A percentile compares a stretch with the other conserved stretches of the same genome.
These are phyloP conservation scores for Gobius niger DNA, from an alignment of 2,113 vertebrate genomes.

Conservation along the genomic window DNA sequence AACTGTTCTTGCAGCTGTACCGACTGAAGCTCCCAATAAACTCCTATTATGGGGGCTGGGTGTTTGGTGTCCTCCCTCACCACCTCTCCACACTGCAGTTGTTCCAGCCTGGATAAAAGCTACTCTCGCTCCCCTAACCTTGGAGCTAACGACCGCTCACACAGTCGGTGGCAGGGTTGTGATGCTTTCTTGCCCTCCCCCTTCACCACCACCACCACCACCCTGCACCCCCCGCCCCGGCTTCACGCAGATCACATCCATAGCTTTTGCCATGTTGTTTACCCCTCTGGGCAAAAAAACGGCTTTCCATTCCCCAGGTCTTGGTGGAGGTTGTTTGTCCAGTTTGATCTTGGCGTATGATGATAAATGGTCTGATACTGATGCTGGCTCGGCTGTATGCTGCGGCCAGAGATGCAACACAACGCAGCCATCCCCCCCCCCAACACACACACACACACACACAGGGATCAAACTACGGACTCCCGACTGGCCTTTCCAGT, in stretches of 20 bases:
- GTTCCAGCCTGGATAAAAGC: slow-evolving; percentile 43
- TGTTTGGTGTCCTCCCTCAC: slow-evolving; percentile 8
- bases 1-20: neutral
- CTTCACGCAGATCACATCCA: slow-evolving; percentile 35
- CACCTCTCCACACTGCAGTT: slow-evolving; percentile 22
- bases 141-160: slow-evolving; percentile 60
- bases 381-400: slow-evolving; percentile 32
- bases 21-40: slow-evolving; percentile 13
- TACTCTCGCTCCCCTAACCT: slow-evolving; percentile 39
- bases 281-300: slow-evolving; percentile 48
- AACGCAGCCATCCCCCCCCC: slow-evolving; percentile 33
- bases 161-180: slow-evolving; percentile 46
- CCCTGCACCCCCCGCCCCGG: slow-evolving; percentile 7
- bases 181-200: slow-evolving; percentile 31
- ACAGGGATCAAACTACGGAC: slow-evolving; percentile 33
- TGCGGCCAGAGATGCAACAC: slow-evolving; percentile 43
- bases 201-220: neutral
- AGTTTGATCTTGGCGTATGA: slow-evolving; percentile 59
- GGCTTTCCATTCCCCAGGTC: slow-evolving; percentile 47
- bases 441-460: no score
- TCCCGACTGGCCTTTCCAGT: neutral
- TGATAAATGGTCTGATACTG: slow-evolving; percentile 64
- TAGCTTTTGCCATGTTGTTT: slow-evolving; percentile 50
- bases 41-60: neutral
- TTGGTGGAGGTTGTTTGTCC: slow-evolving; percentile 58